Evolutionary conservation across 2,888 invertebrate species (phyloP), one percentile per base, ranked within the genome.

Genomic region (Myopa testacea): DNA sequence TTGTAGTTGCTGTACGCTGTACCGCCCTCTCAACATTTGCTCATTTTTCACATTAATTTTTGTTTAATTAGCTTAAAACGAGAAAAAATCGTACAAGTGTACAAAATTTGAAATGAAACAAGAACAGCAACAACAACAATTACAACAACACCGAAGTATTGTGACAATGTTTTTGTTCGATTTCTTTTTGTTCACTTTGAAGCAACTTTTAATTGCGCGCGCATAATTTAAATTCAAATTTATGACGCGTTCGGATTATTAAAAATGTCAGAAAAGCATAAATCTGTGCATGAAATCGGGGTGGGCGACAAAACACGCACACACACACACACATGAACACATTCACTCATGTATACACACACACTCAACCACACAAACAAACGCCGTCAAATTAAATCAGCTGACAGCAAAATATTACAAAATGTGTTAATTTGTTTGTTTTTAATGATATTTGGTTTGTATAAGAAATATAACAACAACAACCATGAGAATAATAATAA

Each of bases 211-310:
- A 82, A 84, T 84, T 86, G 84, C 83, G 87, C 86, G 84, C 87
- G 84, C 82, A 45, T 45, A 84, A 86, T 87, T 86, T 86, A 86
- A 81, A 82, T 65, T 82, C 80, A 83, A 85, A 84, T 85, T 85
- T 85, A 83, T 85, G 84, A n/a, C 19, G 63, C 40, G 62, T 55
- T 78, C 37, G 38, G n/a, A 45, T 45, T 45, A 10, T 45, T 45
- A 8, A 10, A 45, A 45, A 45, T 45, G 45, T 45, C 45, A 45
- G 7, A 45, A 45, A 45, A 45, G 45, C 10, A 45, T 45, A 55
- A 52, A 72, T 38, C 52, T 19, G 19, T 19, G 60, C 16, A 16
- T 60, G 19, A 16, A 16, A 6, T 63, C 63, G 34, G 34, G 37
- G 63, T 12, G 12, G 26, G 19, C 63, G 34, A 10, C 5, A 34